phyloP scores from a whole-genome alignment of 1,140 invertebrate species.

The Ectropis grisescens region DNA sequence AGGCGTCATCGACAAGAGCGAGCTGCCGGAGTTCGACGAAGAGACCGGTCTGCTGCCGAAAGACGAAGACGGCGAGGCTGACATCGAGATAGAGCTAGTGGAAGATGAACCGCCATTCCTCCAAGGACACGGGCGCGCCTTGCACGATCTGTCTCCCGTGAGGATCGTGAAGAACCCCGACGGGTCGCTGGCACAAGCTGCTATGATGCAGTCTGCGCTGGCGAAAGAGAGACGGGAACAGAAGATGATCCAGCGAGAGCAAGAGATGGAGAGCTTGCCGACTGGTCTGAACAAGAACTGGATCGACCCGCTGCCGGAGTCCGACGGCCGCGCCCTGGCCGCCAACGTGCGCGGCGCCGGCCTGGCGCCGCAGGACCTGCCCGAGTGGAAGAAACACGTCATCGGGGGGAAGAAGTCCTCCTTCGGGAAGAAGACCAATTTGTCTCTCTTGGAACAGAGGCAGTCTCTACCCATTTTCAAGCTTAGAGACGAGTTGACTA shows the following conservation, averaged over 20 bases:
- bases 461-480: constrained; percentile 97
- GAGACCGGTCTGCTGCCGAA: constrained; percentile 90
- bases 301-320: constrained; percentile 95
- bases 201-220: constrained; percentile 99
- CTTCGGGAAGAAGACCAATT: constrained; percentile 97
- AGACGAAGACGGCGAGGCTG: constrained; percentile 95
- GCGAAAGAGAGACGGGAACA: constrained; percentile 96
- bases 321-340: constrained; percentile 77
- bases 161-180: constrained; percentile 98
- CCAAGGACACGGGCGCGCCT: constrained; percentile 87
- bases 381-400: constrained; percentile 99
- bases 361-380: constrained; percentile 87
- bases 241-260: constrained; percentile 93
- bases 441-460: constrained; percentile 95
- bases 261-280: constrained; percentile 90
- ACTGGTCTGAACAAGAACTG: constrained; percentile 91
- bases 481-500: constrained; percentile 93
- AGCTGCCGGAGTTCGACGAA: constrained; percentile 93
- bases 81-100: constrained; percentile 98
- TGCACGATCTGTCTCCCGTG: constrained; percentile 94
- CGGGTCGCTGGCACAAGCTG: constrained; percentile 96
- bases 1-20: constrained; percentile 86
- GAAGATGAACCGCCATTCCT: constrained; percentile 99
- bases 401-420: constrained; percentile 98
- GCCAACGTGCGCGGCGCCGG: constrained; percentile 89